Percentiles rank a stretch among this genome's conserved stretches.
Conservation (phyloP, 1,140 invertebrate species). For the Ladona fulva region DNA sequence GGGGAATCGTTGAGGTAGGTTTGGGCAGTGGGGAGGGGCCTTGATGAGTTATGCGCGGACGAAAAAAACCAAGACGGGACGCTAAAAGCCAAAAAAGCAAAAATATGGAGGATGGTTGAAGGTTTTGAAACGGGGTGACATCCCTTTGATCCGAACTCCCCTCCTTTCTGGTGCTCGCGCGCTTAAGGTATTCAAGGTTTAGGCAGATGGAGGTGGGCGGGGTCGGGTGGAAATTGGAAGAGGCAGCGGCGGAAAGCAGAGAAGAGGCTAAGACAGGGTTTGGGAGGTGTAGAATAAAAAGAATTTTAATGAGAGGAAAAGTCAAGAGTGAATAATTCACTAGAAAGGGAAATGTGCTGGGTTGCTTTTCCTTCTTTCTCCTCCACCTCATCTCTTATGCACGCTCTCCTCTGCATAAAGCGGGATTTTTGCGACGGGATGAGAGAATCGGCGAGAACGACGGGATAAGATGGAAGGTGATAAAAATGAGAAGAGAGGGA, state of each 20-base stretch:
- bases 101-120: too few species aligned
- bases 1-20: too few species aligned
- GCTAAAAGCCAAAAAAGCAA: too few species aligned
- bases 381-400: neutral
- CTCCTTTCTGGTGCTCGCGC: neutral
- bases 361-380: neutral
- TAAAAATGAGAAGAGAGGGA: too few species aligned
- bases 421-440: too few species aligned
- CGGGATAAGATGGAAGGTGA: too few species aligned
- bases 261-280: neutral
- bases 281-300: neutral
- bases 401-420: neutral
- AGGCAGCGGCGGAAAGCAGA: too few species aligned
- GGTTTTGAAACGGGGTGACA: too few species aligned
- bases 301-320: conserved; percentile 7
- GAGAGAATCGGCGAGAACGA: too few species aligned
- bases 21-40: too few species aligned
- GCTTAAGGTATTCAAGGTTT: neutral
- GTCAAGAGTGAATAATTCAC: conserved; percentile 6
- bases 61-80: too few species aligned
- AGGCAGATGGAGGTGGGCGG: neutral
- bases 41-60: too few species aligned
- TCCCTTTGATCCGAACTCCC: neutral
- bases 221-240: neutral
- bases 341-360: neutral